Evolutionary conservation across 2,888 invertebrate species (phyloP).

Genomic region (Holacanthella duospinosa): DNA sequence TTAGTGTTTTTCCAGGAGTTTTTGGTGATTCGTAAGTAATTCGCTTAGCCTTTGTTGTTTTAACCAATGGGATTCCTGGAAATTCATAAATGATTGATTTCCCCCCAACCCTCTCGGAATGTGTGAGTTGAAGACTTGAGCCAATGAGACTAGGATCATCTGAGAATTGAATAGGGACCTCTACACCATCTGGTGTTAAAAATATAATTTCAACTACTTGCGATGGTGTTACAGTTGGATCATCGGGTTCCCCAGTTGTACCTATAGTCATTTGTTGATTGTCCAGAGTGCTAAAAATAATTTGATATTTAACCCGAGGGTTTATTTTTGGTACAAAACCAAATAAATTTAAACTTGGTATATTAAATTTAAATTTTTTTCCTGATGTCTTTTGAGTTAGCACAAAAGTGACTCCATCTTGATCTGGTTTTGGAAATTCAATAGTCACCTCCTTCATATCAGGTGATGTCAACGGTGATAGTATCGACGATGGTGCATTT

Average conservation of each 20-base stretch:
- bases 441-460: neutral
- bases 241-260: neutral
- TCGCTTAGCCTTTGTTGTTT: neutral
- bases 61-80: neutral
- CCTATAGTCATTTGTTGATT: neutral
- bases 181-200: neutral
- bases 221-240: neutral
- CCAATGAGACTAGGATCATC: neutral
- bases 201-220: neutral
- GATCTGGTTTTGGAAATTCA: neutral
- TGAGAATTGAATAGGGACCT: neutral
- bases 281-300: neutral
- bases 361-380: neutral
- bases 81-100: neutral
- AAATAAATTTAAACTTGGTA: neutral
- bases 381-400: neutral
- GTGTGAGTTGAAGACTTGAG: neutral
- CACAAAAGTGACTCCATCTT: neutral
- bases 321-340: neutral
- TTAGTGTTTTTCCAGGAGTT: neutral
- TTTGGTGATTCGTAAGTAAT: neutral
- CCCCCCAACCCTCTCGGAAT: neutral
- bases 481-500: neutral
- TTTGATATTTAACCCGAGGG: neutral
- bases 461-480: neutral